phyloP scores from a whole-genome alignment of 2,113 vertebrate genomes.

The Sander vitreus region DNA sequence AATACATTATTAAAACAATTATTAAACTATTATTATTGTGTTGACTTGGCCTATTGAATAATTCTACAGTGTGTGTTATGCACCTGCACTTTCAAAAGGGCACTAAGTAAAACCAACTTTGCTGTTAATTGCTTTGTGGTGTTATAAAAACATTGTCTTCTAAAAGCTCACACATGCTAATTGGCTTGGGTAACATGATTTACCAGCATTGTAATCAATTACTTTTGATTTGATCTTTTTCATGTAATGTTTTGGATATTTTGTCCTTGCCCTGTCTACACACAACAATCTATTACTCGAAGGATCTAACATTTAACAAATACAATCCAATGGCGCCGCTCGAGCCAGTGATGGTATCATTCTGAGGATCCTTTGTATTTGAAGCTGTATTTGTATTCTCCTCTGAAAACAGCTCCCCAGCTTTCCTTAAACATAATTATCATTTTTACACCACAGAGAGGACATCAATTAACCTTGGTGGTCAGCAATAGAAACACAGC shows the following conservation, averaged over 20 bases:
- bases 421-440: slow-evolving; percentile 67
- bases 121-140: background rate
- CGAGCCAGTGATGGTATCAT: background rate
- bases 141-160: background rate
- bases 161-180: background rate
- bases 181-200: background rate
- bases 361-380: slow-evolving; percentile 7
- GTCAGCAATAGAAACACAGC: slow-evolving; percentile 66
- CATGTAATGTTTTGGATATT: background rate
- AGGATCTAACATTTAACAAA: background rate
- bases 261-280: background rate
- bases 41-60: slow-evolving; percentile 9
- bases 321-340: background rate
- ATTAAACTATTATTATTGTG: slow-evolving; percentile 6
- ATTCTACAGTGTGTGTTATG: slow-evolving; percentile 2
- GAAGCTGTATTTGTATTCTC: slow-evolving; percentile 28
- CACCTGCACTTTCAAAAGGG: background rate
- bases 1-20: slow-evolving; percentile 34
- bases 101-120: background rate
- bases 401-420: slow-evolving; percentile 45
- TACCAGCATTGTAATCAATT: background rate
- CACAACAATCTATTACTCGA: background rate
- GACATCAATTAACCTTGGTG: slow-evolving; percentile 79
- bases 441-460: slow-evolving; percentile 66
- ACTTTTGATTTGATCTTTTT: background rate